A percentile compares a stretch with the other conserved stretches of the same genome.
phyloP scores from a whole-genome alignment of 2,797 vertebrate species.

The Acanthis flammea region DNA sequence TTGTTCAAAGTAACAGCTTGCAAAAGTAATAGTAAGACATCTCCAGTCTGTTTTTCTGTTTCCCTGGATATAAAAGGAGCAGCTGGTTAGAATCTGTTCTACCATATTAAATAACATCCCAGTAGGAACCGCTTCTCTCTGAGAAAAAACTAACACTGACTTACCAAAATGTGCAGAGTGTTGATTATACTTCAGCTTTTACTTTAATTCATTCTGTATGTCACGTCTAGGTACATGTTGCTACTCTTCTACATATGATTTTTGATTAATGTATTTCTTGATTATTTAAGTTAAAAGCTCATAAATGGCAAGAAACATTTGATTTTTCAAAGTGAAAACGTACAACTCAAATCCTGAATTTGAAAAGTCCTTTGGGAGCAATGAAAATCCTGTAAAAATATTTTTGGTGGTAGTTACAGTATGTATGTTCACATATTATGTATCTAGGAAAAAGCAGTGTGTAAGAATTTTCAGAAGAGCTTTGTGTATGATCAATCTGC shows the following conservation, averaged over 20 bases:
- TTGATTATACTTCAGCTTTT: background rate
- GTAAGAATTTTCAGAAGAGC: background rate
- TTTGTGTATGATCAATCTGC: background rate
- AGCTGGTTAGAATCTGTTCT: conserved; percentile 11
- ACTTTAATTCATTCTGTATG: background rate
- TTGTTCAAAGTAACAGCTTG: conserved; percentile 36
- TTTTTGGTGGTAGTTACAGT: background rate
- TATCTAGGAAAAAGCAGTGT: background rate
- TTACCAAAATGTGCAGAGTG: background rate
- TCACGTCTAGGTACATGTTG: background rate
- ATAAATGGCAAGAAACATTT: background rate
- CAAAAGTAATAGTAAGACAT: background rate
- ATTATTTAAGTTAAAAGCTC: background rate
- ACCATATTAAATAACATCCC: conserved; percentile 11
- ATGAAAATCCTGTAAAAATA: background rate
- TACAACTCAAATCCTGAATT: background rate
- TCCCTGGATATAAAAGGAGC: conserved; percentile 7
- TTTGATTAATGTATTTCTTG: background rate
- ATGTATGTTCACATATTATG: background rate
- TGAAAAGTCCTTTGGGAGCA: background rate
- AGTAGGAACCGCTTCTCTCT: background rate
- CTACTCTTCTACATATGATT: background rate
- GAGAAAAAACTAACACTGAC: background rate
- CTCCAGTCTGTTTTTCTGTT: background rate
- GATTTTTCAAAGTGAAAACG: background rate